phyloP scores from a whole-genome alignment of 2,888 invertebrate species.

The Drosophila mayaguana region DNA sequence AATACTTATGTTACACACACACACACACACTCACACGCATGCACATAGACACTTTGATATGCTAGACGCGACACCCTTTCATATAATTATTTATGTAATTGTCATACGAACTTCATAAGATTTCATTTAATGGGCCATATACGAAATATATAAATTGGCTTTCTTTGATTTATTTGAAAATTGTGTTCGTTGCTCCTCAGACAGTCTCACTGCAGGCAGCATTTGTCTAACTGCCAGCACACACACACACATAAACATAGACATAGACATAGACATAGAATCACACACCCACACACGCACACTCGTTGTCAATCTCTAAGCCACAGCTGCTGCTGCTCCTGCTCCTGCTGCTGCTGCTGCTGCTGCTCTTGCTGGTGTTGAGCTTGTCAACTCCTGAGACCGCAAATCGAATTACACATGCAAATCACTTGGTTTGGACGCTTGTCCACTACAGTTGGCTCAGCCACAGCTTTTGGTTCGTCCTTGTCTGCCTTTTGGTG shows the following conservation, averaged over 20 bases:
- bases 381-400: constrained; percentile 65
- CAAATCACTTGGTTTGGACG: constrained; percentile 70
- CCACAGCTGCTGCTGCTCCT: constrained; percentile 8
- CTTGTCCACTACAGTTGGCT: constrained; percentile 34
- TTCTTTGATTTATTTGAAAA: constrained; percentile 70
- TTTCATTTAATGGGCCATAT: constrained; percentile 76
- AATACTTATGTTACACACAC: constrained; percentile 50
- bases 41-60: constrained; percentile 25
- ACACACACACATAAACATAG: neutral
- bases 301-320: neutral
- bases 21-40: constrained; percentile 22
- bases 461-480: neutral
- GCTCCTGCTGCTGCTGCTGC: neutral
- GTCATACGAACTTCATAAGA: constrained; percentile 79
- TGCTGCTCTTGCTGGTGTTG: constrained; percentile 39
- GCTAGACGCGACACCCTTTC: constrained; percentile 65
- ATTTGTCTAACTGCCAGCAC: constrained; percentile 53
- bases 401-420: constrained; percentile 77
- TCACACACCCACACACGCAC: neutral
- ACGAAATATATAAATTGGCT: constrained; percentile 78
- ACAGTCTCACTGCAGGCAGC: constrained; percentile 45
- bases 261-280: neutral
- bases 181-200: constrained; percentile 16
- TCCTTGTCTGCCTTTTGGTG: constrained; percentile 27
- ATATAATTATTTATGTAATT: constrained; percentile 81